These are phyloP conservation scores for Cryptophagus acutangulus DNA, from an alignment of 2,888 invertebrate species.

Conservation along the genomic window DNA sequence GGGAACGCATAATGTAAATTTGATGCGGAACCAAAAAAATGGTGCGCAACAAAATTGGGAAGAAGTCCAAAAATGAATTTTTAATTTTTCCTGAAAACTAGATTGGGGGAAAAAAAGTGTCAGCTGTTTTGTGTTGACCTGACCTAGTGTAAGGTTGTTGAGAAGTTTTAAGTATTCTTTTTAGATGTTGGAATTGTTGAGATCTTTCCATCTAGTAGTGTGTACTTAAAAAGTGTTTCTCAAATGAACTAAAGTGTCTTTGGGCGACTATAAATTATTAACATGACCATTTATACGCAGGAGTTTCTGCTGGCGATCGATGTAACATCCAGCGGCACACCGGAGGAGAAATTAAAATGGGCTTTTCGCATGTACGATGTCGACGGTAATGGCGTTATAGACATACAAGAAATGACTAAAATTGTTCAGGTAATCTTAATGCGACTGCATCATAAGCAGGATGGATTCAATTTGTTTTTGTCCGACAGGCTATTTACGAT, in stretches of 20 bases:
- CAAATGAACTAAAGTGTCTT: slow-evolving; percentile 12
- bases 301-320: slow-evolving; percentile 97
- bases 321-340: slow-evolving; percentile 94
- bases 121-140: slow-evolving; percentile 2
- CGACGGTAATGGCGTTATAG: slow-evolving; percentile 96
- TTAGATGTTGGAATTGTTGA: slow-evolving; percentile 3
- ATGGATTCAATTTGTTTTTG: slow-evolving; percentile 17
- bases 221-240: slow-evolving; percentile 3
- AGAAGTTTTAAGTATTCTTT: slow-evolving; percentile 7
- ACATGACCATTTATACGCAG: slow-evolving; percentile 49
- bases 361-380: slow-evolving; percentile 99
- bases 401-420: slow-evolving; percentile 98
- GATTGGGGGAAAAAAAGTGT: too few species aligned
- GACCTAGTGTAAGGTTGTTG: not conserved
- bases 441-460: too few species aligned
- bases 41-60: too few species aligned
- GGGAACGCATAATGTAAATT: too few species aligned
- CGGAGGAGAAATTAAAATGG: slow-evolving; percentile 98
- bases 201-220: slow-evolving; percentile 1
- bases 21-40: too few species aligned
- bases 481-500: slow-evolving; percentile 95
- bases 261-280: slow-evolving; percentile 22
- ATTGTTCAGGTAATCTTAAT: slow-evolving; percentile 99
- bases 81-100: too few species aligned
- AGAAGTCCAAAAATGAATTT: too few species aligned